Evolutionary conservation across 2,113 vertebrate genomes (phyloP).

Genomic region (Rhinogobius similis): DNA sequence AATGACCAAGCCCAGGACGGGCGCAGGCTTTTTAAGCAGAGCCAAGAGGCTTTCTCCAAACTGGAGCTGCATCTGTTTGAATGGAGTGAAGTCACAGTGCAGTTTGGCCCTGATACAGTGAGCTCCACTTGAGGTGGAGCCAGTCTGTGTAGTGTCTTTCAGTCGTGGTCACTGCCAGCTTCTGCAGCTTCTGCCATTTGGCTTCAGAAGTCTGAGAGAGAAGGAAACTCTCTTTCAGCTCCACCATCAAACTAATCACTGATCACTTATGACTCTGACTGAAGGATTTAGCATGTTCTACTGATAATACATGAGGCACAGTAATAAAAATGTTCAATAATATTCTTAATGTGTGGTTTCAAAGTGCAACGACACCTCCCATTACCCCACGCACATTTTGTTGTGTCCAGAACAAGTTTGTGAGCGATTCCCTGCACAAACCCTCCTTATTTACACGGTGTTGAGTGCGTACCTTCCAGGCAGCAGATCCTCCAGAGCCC

Average conservation of each 20-base stretch:
- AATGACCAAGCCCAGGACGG: conserved; percentile 63
- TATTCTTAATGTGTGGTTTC: neutral
- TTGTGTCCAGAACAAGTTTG: neutral
- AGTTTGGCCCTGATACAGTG: conserved; percentile 42
- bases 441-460: too few species aligned
- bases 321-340: neutral
- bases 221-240: conserved; percentile 34
- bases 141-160: conserved; percentile 48
- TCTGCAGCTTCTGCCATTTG: conserved; percentile 28
- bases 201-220: conserved; percentile 30
- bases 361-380: neutral
- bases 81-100: conserved; percentile 39
- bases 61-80: conserved; percentile 36
- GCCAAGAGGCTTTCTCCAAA: conserved; percentile 51
- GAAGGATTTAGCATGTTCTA: conserved; percentile 41
- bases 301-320: conserved; percentile 29
- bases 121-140: conserved; percentile 44
- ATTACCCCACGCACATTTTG: neutral
- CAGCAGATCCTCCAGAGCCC: conserved; percentile 95
- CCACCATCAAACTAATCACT: conserved; percentile 46
- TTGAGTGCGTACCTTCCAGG: conserved; percentile 82
- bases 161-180: conserved; percentile 43
- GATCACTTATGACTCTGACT: conserved; percentile 42
- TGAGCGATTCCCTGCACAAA: neutral
- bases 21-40: conserved; percentile 42